These are phyloP conservation scores for Notolepis coatsorum DNA, from an alignment of 2,797 vertebrate species.

Conservation along the genomic window DNA sequence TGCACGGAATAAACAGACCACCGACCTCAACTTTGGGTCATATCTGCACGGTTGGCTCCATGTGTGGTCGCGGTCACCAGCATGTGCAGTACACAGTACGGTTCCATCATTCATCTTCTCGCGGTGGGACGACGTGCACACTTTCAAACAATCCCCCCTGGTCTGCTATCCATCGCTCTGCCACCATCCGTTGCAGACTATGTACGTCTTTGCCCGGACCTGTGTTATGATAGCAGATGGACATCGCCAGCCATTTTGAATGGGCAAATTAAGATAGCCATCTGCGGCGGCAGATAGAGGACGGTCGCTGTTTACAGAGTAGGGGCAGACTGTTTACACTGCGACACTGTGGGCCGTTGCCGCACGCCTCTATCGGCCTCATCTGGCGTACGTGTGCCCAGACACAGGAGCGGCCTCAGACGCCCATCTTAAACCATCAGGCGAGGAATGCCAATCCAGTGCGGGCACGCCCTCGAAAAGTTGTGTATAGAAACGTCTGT, in stretches of 20 bases:
- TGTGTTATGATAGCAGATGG: constrained; percentile 38
- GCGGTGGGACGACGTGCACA: constrained; percentile 16
- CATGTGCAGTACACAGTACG: background rate
- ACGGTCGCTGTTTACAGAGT: constrained; percentile 67
- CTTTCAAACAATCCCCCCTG: background rate
- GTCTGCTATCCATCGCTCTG: constrained; percentile 1
- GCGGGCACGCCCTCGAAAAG: constrained; percentile 35
- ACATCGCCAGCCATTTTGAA: constrained; percentile 60
- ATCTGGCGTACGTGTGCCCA: constrained; percentile 67
- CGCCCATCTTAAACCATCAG: constrained; percentile 50
- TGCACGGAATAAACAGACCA: background rate
- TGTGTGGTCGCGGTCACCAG: background rate
- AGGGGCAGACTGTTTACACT: constrained; percentile 45
- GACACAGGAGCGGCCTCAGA: constrained; percentile 50
- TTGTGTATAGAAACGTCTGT: constrained; percentile 13
- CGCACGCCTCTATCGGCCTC: constrained; percentile 37
- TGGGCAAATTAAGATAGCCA: constrained; percentile 73
- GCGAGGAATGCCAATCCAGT: constrained; percentile 64
- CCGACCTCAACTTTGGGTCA: background rate
- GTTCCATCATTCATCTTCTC: background rate
- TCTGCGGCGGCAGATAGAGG: constrained; percentile 36
- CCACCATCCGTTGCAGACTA: constrained; percentile 19
- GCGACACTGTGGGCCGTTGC: constrained; percentile 5
- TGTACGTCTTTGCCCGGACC: background rate
- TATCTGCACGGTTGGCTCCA: background rate